Base-by-base conservation (phyloP, 2,888 invertebrate genomes). In the Temnothorax unifasciatus region DNA sequence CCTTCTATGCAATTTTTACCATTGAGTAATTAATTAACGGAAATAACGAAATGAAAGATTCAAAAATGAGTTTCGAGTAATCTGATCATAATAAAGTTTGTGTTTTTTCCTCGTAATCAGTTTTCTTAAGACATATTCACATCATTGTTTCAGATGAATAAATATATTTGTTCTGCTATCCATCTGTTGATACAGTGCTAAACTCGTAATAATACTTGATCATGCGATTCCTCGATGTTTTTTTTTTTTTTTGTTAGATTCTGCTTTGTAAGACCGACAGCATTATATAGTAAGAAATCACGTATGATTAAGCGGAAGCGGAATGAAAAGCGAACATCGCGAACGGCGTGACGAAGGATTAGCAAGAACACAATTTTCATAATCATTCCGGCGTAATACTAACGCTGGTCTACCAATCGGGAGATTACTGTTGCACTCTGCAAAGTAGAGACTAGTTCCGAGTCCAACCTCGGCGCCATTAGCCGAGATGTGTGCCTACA, bases 341-440 rank as follows among this genome's bases (percentile, higher is more conserved):
- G 59, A 59, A 21, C 34, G 38, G 47, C 75, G 75, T 81, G 75
- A 61, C 13, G 13, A 47, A 4, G 57, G 44, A 81, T 81, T 81
- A 59, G 75, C 34, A 34, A 15, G 57, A 73, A 38, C 21, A 71
- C 44, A 44, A 89, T 89, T 89, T 89, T 84, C 85, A 89, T 85
- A 69, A 63, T 73, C 64, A 82, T 66, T 29, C 25, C 77, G 76
- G 85, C 83, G 38, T 89, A 90, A 90, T 88, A 86, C 66, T 69
- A 57, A 54, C 75, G 69, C 69, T 57, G n/a, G 57, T 54, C 84
- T 38, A 54, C 61, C 61, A n/a, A 77, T 83, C 83, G 66, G 73
- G 71, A 76, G 64, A 74, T 61, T 73, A 83, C 83, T 82, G 88
- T 82, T 73, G 18, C 44, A 50, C 15, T 54, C 44, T 38, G 21